Percentiles rank a stretch among this genome's conserved stretches.
Conservation (phyloP, 1,140 invertebrate genomes). For the Drosophila arizonae region DNA sequence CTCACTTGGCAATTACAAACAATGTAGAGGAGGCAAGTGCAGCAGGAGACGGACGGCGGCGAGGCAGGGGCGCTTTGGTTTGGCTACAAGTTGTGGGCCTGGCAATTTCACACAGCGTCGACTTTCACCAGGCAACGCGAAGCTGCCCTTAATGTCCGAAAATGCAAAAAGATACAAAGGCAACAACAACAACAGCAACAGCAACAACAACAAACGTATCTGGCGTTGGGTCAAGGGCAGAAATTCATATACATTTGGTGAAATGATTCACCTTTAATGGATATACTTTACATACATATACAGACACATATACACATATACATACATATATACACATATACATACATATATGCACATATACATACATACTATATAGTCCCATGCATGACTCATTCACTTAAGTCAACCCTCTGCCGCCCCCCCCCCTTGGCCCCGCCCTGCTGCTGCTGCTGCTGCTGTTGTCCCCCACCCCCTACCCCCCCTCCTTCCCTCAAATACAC, state of each 20-base stretch:
- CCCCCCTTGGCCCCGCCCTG: neutral
- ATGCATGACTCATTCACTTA: conserved; percentile 1
- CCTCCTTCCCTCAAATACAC: neutral
- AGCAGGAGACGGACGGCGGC: too few species aligned
- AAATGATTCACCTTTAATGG: conserved; percentile 49
- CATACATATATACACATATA: too few species aligned
- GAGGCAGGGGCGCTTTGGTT: neutral
- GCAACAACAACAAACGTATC: conserved; percentile 11
- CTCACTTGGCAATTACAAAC: conserved; percentile 19
- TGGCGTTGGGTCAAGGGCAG: conserved; percentile 37
- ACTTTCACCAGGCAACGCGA: conserved; percentile 34
- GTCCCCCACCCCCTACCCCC: too few species aligned
- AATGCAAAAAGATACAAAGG: conserved; percentile 15
- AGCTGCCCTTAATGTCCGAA: conserved; percentile 45
- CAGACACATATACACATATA: too few species aligned
- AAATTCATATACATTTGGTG: neutral
- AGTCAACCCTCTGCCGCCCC: neutral
- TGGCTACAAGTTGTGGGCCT: conserved; percentile 14
- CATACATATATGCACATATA: too few species aligned
- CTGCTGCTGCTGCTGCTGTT: neutral
- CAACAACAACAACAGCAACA: too few species aligned
- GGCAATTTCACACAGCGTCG: conserved; percentile 29
- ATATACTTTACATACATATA: neutral
- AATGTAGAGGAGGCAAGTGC: neutral
- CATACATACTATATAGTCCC: too few species aligned